Base-by-base conservation (phyloP, 2,888 invertebrate species). In the Teinopalpus imperialis region DNA sequence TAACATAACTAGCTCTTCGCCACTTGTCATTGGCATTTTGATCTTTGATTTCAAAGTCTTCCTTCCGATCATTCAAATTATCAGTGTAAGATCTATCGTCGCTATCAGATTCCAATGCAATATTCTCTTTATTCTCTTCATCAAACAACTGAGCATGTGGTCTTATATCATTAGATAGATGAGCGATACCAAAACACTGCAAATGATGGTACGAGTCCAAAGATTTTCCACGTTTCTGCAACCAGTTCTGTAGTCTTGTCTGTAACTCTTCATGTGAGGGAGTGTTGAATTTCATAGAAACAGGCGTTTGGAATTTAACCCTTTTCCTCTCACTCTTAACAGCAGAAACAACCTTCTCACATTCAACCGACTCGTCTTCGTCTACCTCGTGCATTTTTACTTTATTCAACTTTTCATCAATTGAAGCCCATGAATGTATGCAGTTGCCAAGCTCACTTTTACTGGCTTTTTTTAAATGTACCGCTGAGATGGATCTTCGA, bases 101-200 rank as follows among this genome's bases (percentile, higher is more conserved):
- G 21, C 74, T 75, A 14, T 85, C 85, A 0, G 78, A 71, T 2
- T 83, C 79, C 2, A 82, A 39, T 0, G 86, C 83, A 37, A 85
- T 66, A 54, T 90, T 90, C 48, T 90, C 90, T 54, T 90, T 90
- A 57, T 91, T 77, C 39, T 90, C 89, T 35, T 89, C 88, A 13
- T 82, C 76, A 41, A 67, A 67, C 1, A 56, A 37, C 3, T 55
- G 47, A 2, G 61, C 62, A 1, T 67, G 9, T 0, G 65, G 61
- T 18, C 50, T 63, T 0, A 64, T 49, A 3, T 53, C 44, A n/a
- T 56, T 66, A 0, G 66, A 42, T 7, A 81, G 36, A 37, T 82
- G 78, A 29, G 81, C 66, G 6, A 89, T 54, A 1, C 87, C 90
- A 21, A 91, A 91, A 56, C 90, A 91, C 59, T 90, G 90, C 20